Evolutionary conservation across 1,140 invertebrate species (phyloP), one percentile per base, ranked within the genome.

Genomic region (Geopemphigus sp.): DNA sequence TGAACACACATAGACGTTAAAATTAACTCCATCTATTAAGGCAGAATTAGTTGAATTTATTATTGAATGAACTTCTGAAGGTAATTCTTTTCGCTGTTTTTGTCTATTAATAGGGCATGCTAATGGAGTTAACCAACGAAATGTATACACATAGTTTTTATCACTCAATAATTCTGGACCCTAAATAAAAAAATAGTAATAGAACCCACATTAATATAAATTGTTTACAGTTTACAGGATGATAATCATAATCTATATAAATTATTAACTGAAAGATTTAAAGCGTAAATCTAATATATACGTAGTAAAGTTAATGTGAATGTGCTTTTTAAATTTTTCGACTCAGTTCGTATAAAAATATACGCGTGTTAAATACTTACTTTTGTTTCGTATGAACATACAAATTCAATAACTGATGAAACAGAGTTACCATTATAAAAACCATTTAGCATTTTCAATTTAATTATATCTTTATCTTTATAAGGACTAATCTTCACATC

Each of bases 381-480:
- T 39, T 47, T 26, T 47, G 2, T 78, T 26, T 47, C 0, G 50
- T 24, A 47, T 50, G 57, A 63, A 78, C 74, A 78, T 47, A 47
- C 14, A 61, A 78, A 78, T 78, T 78, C 74, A 78, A 78, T 78
- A 26, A 61, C 39, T 61, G 74, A 78, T 14, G 74, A 78, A 47
- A 63, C 57, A 5, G 2, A 26, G 5, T 47, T 15, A 50, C 3
- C 4, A 78, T 78, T 19, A 61, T 78, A 78, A 63, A 78, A 78
- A 29, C 57, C 74, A 78, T 63, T n/a, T 0, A 24, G 26, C 74
- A 78, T 50, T 61, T 78, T 22, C 8, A 78, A 47, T 45, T 63
- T 26, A n/a, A 78, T 78, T 61, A 47, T 78, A 61, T 78, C 61
- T 39, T 39, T 22, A 5, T 50, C 24, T 63, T n/a, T 78, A 24